Evolutionary conservation across 2,113 vertebrate species (phyloP), one percentile per base, ranked within the genome.

Genomic region (Myotis yumanensis): DNA sequence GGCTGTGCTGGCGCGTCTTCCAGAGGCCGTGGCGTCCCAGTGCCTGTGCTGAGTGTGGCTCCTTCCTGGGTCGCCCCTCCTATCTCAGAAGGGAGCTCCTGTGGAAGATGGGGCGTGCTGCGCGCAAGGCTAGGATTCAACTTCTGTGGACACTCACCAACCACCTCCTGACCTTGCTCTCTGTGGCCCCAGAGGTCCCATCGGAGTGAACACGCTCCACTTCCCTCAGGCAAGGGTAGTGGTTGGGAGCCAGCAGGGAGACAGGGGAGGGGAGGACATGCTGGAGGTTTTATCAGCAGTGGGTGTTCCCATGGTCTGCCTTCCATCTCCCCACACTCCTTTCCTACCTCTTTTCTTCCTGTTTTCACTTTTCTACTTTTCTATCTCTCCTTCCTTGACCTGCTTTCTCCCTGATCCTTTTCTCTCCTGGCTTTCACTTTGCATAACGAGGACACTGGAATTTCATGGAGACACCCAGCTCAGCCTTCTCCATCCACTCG

Each of bases 191-290:
- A 16, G 30, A 59, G 22, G 23, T 46, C 43, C 35, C 32, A 2
- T 51, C 17, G 15, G 3, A 0, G 17, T 22, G 68, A 73, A 69
- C 25, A n/a, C 11, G 10, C 25, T 62, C 14, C n/a, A 4, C 4
- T 43, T 23, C 40, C 25, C 16, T 0, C 8, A 11, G 51, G 25
- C 4, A 0, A 6, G 66, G n/a, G 7, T 32, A 35, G 35, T 22
- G 4, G 3, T 0, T 23, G 17, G 7, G 8, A 23, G 40, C 8
- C 2, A 25, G 30, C 23, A 81, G 51, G 22, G 59, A 57, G 79
- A 5, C 0, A 14, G 37, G 14, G 3, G 20, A 62, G 43, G 30
- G 46, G 18, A 18, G 79, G 51, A 14, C 51, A 76, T 77, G 48
- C 72, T 17, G 69, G 37, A 72, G 73, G 46, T 68, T 52, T 68